Base-by-base conservation (phyloP, 2,797 vertebrate genomes). In the Sebastes cheni region DNA sequence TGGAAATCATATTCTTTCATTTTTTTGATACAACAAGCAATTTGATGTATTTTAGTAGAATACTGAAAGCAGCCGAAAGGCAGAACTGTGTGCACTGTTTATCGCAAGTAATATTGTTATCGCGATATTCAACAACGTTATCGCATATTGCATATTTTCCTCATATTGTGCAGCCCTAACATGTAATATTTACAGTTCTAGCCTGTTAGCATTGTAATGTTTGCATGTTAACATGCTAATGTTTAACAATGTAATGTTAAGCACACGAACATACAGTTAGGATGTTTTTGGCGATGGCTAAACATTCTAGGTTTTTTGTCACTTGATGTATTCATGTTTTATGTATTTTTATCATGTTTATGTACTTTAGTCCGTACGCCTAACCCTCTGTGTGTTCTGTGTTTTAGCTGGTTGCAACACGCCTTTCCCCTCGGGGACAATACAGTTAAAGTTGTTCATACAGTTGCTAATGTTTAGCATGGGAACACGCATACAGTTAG, bases 311-410 rank as follows among this genome's bases (percentile, higher is more conserved):
- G 50, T 54, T 54, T 54, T 22, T 54, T 54, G 50, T 54, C 50
- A n/a, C n/a, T 54, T 54, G 50, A 1, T 54, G 20, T 22, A 54
- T 54, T 54, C n/a, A 54, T 54, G n/a, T 54, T 46, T 46, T 46
- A 46, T 46, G 42, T 46, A 18, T 18, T 46, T 42, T 42, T 0
- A 42, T 42, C 0, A 42, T 42, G 39, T 42, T 42, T 42, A 46
- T 46, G 42, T 18, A 2, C 42, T 46, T 46, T 46, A 46, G 0
- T 46, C 16, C 0, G 16, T 46, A 18, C 16, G 16, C 42, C 14
- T 46, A 46, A 46, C 42, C 16, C 1, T 46, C 16, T 46, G 16
- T 46, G 42, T 46, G 42, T 46, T 46, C 42, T 46, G 8, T 46
- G 42, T 46, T 46, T 46, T 46, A 46, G 42, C 42, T 46, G 16